These are phyloP conservation scores for Caretta caretta DNA, from an alignment of 2,113 vertebrate species.

Conservation along the genomic window DNA sequence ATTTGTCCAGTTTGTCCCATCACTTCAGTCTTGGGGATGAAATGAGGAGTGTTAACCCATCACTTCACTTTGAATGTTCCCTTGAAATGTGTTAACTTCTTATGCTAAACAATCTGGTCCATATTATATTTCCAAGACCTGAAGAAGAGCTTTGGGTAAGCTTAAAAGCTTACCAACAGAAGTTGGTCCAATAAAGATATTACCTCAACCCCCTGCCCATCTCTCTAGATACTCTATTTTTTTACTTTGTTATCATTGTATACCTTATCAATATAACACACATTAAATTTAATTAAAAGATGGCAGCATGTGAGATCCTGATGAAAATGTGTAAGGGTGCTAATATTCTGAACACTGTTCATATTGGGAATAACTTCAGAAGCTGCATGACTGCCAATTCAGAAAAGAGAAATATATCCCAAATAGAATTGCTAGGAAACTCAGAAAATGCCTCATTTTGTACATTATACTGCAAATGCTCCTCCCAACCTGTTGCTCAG, in stretches of 20 bases:
- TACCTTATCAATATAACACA: neutral
- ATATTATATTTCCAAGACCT: no score
- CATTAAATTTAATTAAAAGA: neutral
- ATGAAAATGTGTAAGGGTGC: neutral
- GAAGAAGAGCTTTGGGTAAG: no score
- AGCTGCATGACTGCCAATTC: neutral
- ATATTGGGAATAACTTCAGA: neutral
- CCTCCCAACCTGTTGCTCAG: neutral
- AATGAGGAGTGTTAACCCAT: no score
- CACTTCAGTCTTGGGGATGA: no score
- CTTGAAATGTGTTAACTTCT: no score
- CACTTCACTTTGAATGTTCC: no score
- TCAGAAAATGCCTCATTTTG: neutral
- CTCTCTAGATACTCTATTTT: neutral
- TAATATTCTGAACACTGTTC: neutral
- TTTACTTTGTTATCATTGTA: neutral
- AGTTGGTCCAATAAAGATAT: no score
- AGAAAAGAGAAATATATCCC: neutral
- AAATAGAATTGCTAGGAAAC: neutral
- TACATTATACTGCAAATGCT: neutral
- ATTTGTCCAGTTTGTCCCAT: no score
- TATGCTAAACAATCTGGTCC: no score
- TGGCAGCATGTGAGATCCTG: neutral
- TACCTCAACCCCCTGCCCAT: no score
- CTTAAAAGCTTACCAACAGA: no score